These are phyloP conservation scores for Drosophila lacicola DNA, from an alignment of 2,888 invertebrate genomes.

Conservation along the genomic window DNA sequence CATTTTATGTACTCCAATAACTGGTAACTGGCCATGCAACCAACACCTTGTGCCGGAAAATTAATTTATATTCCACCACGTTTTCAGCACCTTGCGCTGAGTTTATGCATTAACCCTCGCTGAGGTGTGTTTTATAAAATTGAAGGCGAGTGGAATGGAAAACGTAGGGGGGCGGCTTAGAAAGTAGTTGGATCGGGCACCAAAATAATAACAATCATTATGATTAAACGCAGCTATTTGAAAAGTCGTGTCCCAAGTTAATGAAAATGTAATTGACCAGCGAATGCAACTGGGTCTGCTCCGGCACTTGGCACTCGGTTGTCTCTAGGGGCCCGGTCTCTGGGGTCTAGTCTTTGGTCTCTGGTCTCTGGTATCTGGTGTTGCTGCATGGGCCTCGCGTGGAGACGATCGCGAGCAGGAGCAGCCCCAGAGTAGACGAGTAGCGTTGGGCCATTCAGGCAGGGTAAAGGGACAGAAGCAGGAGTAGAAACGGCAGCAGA, in stretches of 20 bases:
- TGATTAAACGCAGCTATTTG: conserved; percentile 85
- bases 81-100: conserved; percentile 72
- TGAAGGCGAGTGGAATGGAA: conserved; percentile 27
- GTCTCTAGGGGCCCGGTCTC: conserved; percentile 27
- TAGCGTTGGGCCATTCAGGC: conserved; percentile 20
- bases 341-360: conserved; percentile 23
- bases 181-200: conserved; percentile 42
- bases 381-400: conserved; percentile 52
- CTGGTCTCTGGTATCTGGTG: conserved; percentile 31
- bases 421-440: conserved; percentile 40
- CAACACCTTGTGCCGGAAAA: conserved; percentile 45
- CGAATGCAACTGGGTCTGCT: conserved; percentile 77
- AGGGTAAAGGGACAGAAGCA: conserved; percentile 2
- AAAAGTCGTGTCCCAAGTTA: conserved; percentile 85
- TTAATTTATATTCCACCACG: conserved; percentile 64
- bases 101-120: conserved; percentile 36
- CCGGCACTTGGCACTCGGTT: conserved; percentile 20
- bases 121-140: conserved; percentile 49
- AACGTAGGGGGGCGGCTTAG: conserved; percentile 43
- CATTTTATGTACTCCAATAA: conserved; percentile 34
- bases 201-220: conserved; percentile 84
- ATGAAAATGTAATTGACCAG: conserved; percentile 86
- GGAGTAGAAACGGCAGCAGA: conserved; percentile 43
- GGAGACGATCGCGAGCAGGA: conserved; percentile 49
- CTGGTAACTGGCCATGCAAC: conserved; percentile 35